Evolutionary conservation across 2,888 invertebrate genomes (phyloP).

Genomic region (Cotesia congregata): DNA sequence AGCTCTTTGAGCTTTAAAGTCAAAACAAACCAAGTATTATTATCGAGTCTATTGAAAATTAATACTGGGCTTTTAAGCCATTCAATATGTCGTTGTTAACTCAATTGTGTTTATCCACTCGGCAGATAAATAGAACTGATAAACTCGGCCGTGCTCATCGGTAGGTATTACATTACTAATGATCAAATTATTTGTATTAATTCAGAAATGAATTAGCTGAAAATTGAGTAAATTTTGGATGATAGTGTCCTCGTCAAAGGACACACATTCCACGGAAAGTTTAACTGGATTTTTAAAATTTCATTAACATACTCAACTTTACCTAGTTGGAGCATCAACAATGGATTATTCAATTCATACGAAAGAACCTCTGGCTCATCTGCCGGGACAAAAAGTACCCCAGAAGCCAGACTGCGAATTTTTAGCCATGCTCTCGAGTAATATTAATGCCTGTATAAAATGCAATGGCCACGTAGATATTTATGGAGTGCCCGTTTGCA

Average conservation of each 20-base stretch:
- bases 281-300: background rate
- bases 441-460: background rate
- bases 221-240: background rate
- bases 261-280: background rate
- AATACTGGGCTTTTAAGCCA: background rate
- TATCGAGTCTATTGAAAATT: constrained; percentile 7
- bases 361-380: constrained; percentile 3
- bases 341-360: constrained; percentile 45
- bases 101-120: constrained; percentile 8
- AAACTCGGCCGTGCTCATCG: background rate
- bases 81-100: constrained; percentile 8
- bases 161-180: constrained; percentile 4
- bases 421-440: background rate
- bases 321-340: constrained; percentile 35
- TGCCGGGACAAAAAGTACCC: background rate
- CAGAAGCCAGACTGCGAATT: background rate
- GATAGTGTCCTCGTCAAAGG: background rate
- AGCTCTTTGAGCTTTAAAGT: background rate
- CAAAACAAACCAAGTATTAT: background rate
- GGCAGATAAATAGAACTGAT: constrained; percentile 1
- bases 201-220: background rate
- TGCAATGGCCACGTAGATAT: constrained; percentile 17
- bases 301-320: no score
- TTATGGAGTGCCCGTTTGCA: constrained; percentile 12
- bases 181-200: background rate